phyloP scores from a whole-genome alignment of 2,888 invertebrate species.

The Cryptophagus acutangulus region DNA sequence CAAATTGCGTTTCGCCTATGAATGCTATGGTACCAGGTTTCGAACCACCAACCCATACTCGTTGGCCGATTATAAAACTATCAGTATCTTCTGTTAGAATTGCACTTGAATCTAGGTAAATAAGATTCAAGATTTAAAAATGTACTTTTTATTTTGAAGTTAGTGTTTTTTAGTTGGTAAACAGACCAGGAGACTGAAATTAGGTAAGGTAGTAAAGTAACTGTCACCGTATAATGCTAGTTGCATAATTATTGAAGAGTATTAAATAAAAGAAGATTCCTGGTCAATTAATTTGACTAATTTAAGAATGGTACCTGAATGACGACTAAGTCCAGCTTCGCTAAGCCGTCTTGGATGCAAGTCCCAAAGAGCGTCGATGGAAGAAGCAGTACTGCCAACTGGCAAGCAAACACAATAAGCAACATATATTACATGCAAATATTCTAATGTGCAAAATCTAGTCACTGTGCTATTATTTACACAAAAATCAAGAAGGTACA shows the following conservation, averaged over 20 bases:
- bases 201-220: too few relatives aligned
- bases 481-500: not conserved
- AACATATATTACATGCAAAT: slow-evolving; percentile 23
- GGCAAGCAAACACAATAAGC: slow-evolving; percentile 36
- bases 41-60: slow-evolving; percentile 88
- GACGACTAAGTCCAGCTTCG: slow-evolving; percentile 70
- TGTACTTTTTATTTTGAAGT: not conserved
- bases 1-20: slow-evolving; percentile 93
- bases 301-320: slow-evolving; percentile 62
- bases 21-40: slow-evolving; percentile 91
- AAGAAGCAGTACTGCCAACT: slow-evolving; percentile 60
- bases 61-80: slow-evolving; percentile 92
- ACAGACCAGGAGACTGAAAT: slow-evolving; percentile 3
- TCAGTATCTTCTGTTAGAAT: slow-evolving; percentile 85
- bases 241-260: slow-evolving; percentile 1
- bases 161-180: not conserved
- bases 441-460: too few relatives aligned
- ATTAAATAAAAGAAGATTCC: slow-evolving; percentile 4
- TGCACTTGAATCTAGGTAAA: slow-evolving; percentile 70
- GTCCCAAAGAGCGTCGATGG: slow-evolving; percentile 69
- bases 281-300: slow-evolving; percentile 30
- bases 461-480: not conserved
- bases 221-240: too few relatives aligned
- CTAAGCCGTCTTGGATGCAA: slow-evolving; percentile 66
- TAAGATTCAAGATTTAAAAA: not conserved